These are phyloP conservation scores for Callipepla californica DNA, from an alignment of 2,113 vertebrate genomes.

Conservation along the genomic window DNA sequence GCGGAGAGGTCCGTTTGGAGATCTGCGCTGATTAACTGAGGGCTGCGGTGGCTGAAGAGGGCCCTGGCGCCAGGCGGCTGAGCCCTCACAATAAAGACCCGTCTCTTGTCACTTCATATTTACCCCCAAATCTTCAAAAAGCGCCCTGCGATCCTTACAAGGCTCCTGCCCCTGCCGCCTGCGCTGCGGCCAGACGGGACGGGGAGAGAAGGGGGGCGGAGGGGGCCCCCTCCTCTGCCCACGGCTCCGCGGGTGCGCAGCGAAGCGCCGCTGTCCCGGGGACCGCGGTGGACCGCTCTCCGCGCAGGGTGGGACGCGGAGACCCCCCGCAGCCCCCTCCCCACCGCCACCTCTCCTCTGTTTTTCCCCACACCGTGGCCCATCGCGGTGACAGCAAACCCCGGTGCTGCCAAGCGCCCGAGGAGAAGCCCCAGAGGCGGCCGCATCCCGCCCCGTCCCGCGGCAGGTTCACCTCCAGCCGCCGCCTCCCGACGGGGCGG, in stretches of 20 bases:
- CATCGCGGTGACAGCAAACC: not conserved
- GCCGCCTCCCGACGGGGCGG: not conserved
- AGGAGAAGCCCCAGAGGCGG: not conserved
- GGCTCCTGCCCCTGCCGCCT: conserved; percentile 51
- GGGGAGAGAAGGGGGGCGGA: too few species aligned
- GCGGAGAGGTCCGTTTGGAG: conserved; percentile 71
- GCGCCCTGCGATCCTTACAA: conserved; percentile 65
- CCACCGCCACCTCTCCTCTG: not conserved
- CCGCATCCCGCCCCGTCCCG: conserved; percentile 12
- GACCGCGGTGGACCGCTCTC: not conserved
- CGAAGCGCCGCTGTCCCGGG: not conserved
- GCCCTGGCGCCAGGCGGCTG: conserved; percentile 91
- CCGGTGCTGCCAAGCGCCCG: not conserved
- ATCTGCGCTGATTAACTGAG: conserved; percentile 80
- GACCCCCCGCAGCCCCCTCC: not conserved
- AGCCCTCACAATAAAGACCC: conserved; percentile 88
- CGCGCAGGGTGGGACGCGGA: not conserved
- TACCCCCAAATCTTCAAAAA: conserved; percentile 82
- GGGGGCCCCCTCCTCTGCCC: not conserved
- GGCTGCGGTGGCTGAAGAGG: conserved; percentile 80
- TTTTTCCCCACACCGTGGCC: not conserved
- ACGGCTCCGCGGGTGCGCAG: not conserved
- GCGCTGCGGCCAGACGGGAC: not conserved
- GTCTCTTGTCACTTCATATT: conserved; percentile 93
- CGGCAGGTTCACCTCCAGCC: conserved; percentile 47